Evolutionary conservation across 2,797 vertebrate species (phyloP).

Genomic region (Chrosomus eos): DNA sequence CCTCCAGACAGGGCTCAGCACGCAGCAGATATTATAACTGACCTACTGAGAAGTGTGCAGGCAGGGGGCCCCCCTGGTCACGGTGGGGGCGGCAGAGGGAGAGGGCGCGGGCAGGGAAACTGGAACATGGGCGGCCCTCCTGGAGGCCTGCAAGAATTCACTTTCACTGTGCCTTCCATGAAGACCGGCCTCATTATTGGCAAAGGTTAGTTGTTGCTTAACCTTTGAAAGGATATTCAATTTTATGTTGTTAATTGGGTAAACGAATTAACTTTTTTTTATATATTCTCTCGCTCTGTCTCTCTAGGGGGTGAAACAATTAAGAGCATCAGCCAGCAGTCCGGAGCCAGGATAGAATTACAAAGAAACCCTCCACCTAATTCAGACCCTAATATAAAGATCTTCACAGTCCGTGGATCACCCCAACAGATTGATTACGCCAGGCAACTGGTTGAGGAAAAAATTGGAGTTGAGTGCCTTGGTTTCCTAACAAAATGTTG

Average conservation of each 20-base stretch:
- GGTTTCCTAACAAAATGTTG: not conserved
- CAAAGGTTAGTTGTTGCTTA: slow-evolving; percentile 81
- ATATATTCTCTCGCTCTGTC: not conserved
- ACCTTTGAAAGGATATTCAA: not conserved
- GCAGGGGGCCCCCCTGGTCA: slow-evolving; percentile 88
- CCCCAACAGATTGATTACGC: slow-evolving; percentile 99
- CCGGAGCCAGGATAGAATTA: slow-evolving; percentile 96
- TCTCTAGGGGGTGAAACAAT: slow-evolving; percentile 96
- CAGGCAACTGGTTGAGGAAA: slow-evolving; percentile 97
- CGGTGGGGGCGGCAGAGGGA: slow-evolving; percentile 93
- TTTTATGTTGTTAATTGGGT: not conserved
- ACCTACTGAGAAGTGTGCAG: slow-evolving; percentile 96
- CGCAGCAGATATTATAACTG: slow-evolving; percentile 95
- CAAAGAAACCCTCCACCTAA: slow-evolving; percentile 98
- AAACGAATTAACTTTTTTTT: not conserved
- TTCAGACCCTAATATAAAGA: slow-evolving; percentile 96
- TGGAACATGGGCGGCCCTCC: slow-evolving; percentile 98
- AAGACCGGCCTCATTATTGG: slow-evolving; percentile 99
- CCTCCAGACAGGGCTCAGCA: slow-evolving; percentile 97
- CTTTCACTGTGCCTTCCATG: slow-evolving; percentile 97
- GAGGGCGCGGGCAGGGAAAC: slow-evolving; percentile 95
- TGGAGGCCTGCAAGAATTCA: slow-evolving; percentile 97
- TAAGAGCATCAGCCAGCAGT: slow-evolving; percentile 98
- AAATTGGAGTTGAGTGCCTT: slow-evolving; percentile 89
- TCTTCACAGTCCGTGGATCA: slow-evolving; percentile 96